Percentiles rank a stretch among this genome's conserved stretches.
phyloP scores from a whole-genome alignment of 2,888 invertebrate species.

The Polyploca ridens region DNA sequence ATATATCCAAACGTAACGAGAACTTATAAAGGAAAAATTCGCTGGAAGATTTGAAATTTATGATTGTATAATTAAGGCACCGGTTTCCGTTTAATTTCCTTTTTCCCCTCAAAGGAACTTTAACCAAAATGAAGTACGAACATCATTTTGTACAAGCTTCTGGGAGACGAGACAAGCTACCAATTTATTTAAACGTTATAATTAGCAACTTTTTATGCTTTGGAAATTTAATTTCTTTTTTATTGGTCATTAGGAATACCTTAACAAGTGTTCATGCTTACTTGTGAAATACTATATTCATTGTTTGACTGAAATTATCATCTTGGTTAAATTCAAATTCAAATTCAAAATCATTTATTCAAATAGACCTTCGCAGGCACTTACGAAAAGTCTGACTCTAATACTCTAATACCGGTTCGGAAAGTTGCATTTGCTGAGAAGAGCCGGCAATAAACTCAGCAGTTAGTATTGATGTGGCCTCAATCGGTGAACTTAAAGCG shows the following conservation, averaged over 20 bases:
- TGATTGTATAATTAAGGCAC: slow-evolving; percentile 38
- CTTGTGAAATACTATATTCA: too few species aligned
- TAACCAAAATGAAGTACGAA: slow-evolving; percentile 19
- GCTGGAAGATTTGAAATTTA: slow-evolving; percentile 30
- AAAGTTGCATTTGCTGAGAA: too few species aligned
- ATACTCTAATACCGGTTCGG: too few species aligned
- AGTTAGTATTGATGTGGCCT: too few species aligned
- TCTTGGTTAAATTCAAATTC: too few species aligned
- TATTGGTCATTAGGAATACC: slow-evolving; percentile 17
- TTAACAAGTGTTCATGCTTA: slow-evolving; percentile 2
- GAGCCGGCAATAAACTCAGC: too few species aligned
- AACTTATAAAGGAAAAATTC: slow-evolving; percentile 27
- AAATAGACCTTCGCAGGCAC: too few species aligned
- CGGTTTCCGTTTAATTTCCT: slow-evolving; percentile 23
- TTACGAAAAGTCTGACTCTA: too few species aligned
- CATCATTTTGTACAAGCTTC: slow-evolving; percentile 20
- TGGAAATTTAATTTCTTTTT: slow-evolving; percentile 17
- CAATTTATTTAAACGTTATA: slow-evolving; percentile 29
- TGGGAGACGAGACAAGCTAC: slow-evolving; percentile 25
- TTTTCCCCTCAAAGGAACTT: slow-evolving; percentile 17
- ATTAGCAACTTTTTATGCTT: slow-evolving; percentile 25
- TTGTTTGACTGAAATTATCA: too few species aligned
- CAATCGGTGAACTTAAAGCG: too few species aligned
- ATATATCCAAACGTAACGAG: slow-evolving; percentile 15
- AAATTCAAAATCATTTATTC: too few species aligned